Evolutionary conservation across 2,888 invertebrate genomes (phyloP), one percentile per base, ranked within the genome.

Genomic region (Marronus borbonicus): DNA sequence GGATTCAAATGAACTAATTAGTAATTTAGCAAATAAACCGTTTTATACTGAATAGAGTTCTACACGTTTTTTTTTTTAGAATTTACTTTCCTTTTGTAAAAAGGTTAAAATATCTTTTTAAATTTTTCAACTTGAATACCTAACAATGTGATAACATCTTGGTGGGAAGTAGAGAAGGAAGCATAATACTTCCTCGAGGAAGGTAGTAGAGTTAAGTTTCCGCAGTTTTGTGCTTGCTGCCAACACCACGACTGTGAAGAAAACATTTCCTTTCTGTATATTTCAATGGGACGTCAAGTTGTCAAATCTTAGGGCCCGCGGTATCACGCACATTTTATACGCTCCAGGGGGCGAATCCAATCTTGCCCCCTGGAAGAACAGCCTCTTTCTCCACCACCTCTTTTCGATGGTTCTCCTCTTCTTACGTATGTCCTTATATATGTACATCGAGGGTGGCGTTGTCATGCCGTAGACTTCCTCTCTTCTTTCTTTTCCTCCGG

Each of bases 231-330:
- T 84, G 83, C 83, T 82, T 82, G 81, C 84, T 85, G 86, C 84
- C 85, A 85, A 82, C 84, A 83, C 82, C 85, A 85, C 83, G 81
- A 82, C 82, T 83, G 83, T 80, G 82, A 83, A 83, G 84, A 84
- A 85, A 85, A 85, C 84, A 84, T 86, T 85, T 85, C 83, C 84
- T 84, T 84, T 84, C 82, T 84, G 81, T 83, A 81, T 84, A 84
- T 85, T 85, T 85, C 84, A 85, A 84, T 85, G 83, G 83, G 82
- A 85, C 84, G 84, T 85, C 85, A 85, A 85, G 84, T 84, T 85
- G 84, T 85, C 85, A 85, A 85, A 84, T 84, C 81, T 83, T 83
- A 78, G 83, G 81, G 79, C 78, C 80, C 81, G 82, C 79, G 81
- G 80, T 78, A 82, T 83, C 83, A 83, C 82, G 81, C 83, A 83